These are phyloP conservation scores for Heterodera schachtii DNA, from an alignment of 1,140 invertebrate genomes.

Conservation along the genomic window DNA sequence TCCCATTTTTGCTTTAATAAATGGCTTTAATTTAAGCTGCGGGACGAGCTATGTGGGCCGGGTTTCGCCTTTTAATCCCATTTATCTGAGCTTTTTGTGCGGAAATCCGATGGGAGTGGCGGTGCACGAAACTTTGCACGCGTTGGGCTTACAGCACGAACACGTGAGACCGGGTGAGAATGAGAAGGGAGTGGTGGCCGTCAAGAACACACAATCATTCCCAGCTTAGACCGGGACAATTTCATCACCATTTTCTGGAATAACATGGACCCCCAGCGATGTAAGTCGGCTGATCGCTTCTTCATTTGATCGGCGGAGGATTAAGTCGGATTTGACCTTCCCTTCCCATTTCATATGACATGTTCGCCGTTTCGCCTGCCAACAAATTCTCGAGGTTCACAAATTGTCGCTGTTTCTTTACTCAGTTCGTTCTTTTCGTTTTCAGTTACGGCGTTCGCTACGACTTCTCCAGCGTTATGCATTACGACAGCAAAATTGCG, in stretches of 20 bases:
- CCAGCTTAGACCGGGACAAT: conserved; percentile 68
- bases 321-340: neutral
- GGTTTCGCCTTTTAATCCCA: conserved; percentile 50
- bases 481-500: conserved; percentile 44
- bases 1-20: neutral
- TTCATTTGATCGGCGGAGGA: too few relatives aligned
- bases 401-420: neutral
- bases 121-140: conserved; percentile 46
- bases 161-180: conserved; percentile 66
- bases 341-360: conserved; percentile 39
- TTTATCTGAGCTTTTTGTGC: conserved; percentile 50
- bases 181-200: neutral
- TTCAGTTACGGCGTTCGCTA: conserved; percentile 55
- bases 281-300: neutral
- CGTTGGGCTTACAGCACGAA: conserved; percentile 70
- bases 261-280: conserved; percentile 68
- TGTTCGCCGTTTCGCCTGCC: conserved; percentile 57
- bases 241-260: conserved; percentile 68
- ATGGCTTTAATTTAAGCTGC: conserved; percentile 46
- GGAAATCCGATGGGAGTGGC: conserved; percentile 66
- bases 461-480: conserved; percentile 57
- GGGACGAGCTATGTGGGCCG: conserved; percentile 55
- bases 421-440: conserved; percentile 3
- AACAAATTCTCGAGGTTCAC: conserved; percentile 56
- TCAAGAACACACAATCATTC: neutral